These are phyloP conservation scores for Microtus pennsylvanicus DNA, from an alignment of 2,113 vertebrate species.

Conservation along the genomic window DNA sequence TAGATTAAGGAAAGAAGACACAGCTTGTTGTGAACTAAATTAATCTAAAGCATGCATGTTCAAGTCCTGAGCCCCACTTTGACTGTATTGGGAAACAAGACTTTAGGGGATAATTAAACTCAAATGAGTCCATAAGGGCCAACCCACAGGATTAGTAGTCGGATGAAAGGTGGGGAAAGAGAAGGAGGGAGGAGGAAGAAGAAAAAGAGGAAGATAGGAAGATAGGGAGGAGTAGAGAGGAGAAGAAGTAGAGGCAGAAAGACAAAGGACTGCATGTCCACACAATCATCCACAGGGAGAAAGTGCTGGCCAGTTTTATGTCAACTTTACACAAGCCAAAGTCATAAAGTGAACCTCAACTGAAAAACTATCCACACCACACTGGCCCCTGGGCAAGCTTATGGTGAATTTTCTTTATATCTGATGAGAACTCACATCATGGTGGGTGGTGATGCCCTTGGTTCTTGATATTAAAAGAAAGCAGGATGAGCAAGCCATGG, in stretches of 20 bases:
- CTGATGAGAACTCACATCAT: neutral
- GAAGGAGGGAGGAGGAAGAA: neutral
- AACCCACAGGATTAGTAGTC: neutral
- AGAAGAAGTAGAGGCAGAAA: neutral
- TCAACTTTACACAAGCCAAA: neutral
- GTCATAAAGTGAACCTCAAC: neutral
- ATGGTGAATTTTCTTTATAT: neutral
- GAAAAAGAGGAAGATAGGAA: neutral
- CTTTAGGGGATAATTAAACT: neutral
- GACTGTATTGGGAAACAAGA: neutral
- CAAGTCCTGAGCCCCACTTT: neutral
- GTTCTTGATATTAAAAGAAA: neutral
- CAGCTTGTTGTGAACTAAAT: neutral
- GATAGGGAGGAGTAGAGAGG: neutral
- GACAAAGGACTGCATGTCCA: neutral
- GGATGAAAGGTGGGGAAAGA: neutral
- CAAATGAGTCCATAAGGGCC: neutral
- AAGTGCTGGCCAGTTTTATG: neutral
- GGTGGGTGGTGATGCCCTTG: neutral
- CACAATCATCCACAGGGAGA: neutral
- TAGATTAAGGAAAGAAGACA: constrained; percentile 30
- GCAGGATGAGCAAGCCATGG: neutral
- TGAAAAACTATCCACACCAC: neutral
- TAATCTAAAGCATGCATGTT: neutral
- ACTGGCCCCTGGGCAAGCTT: neutral